Evolutionary conservation across 2,888 invertebrate genomes (phyloP).

Genomic region (Bibio marci): DNA sequence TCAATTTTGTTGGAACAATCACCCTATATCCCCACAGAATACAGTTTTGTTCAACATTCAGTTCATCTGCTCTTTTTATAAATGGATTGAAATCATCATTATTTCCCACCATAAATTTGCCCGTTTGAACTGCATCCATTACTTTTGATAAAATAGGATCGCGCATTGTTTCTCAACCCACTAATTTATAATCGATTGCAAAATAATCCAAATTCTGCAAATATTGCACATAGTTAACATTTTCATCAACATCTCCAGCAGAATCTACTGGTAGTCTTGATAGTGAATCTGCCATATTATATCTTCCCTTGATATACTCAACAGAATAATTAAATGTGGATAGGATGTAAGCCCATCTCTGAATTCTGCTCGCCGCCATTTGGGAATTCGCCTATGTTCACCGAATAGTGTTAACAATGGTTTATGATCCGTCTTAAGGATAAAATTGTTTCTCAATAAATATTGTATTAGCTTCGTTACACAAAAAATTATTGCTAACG

Average conservation of each 20-base stretch:
- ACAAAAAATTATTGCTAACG: constrained; percentile 8
- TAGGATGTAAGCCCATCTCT: neutral
- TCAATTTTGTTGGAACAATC: constrained; percentile 5
- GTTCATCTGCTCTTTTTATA: constrained; percentile 5
- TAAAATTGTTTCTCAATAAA: neutral
- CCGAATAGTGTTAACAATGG: constrained; percentile 7
- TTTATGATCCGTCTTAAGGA: constrained; percentile 4
- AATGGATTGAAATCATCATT: too few relatives aligned
- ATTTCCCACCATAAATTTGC: neutral
- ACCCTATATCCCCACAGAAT: constrained; percentile 3
- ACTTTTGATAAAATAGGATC: too few relatives aligned
- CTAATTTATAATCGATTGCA: too few relatives aligned
- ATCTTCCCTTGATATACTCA: neutral
- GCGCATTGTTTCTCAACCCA: too few relatives aligned
- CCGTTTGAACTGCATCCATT: neutral
- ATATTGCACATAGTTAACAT: too few relatives aligned
- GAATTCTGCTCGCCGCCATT: neutral
- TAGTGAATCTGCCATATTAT: neutral
- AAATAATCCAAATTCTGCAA: too few relatives aligned
- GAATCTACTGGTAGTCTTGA: neutral
- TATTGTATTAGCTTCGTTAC: constrained; percentile 2
- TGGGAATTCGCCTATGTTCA: constrained; percentile 2
- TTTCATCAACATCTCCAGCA: too few relatives aligned
- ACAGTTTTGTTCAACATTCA: constrained; percentile 9
- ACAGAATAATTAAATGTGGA: too few relatives aligned